Conservation (phyloP, 2,113 vertebrate species). For the Rhinogobius similis region DNA sequence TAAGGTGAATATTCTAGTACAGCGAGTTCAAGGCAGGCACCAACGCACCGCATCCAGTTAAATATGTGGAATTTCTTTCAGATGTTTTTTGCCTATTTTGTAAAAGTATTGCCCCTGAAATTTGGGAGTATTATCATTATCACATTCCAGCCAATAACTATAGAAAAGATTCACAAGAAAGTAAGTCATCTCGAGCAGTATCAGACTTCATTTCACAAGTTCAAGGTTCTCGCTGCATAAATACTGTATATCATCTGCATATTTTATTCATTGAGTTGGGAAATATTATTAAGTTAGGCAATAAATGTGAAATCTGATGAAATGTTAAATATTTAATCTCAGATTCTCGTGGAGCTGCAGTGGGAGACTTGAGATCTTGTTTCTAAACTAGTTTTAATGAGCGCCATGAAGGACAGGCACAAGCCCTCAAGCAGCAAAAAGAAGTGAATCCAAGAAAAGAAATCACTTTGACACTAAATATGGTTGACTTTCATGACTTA, state of each 20-base stretch:
- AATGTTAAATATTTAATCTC: conserved; percentile 1
- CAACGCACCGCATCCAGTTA: no score
- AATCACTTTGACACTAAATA: not conserved
- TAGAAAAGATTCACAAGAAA: no score
- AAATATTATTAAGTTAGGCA: not conserved
- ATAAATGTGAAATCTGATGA: conserved; percentile 1
- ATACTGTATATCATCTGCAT: not conserved
- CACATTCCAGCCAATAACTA: no score
- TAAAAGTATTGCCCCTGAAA: no score
- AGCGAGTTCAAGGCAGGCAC: no score
- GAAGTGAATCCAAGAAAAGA: not conserved
- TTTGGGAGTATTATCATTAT: no score
- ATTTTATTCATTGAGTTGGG: not conserved
- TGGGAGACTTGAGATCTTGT: not conserved
- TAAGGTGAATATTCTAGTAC: no score
- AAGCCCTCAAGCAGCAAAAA: not conserved
- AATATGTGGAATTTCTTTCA: no score
- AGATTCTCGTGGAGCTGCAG: not conserved
- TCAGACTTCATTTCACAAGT: not conserved
- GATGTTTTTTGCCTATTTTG: no score
- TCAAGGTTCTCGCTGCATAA: not conserved
- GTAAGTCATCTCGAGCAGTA: no score
- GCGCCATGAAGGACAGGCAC: not conserved
- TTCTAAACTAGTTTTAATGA: not conserved
- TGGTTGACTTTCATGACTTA: not conserved